Percentiles rank a stretch among this genome's conserved stretches.
phyloP scores from a whole-genome alignment of 2,113 vertebrate species.

The Ctenodactylus gundi region DNA sequence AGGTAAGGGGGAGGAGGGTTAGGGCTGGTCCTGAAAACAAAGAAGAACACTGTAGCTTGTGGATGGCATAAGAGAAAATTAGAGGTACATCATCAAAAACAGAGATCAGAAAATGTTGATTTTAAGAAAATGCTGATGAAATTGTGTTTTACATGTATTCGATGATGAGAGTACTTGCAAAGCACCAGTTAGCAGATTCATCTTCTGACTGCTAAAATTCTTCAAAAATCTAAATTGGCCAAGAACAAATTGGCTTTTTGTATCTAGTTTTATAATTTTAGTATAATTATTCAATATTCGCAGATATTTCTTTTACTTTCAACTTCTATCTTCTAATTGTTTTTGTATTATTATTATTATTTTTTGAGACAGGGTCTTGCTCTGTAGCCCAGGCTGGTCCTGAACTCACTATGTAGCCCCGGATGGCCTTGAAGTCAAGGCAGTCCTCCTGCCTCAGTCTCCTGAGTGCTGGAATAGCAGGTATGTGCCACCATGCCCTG shows the following conservation, averaged over 20 bases:
- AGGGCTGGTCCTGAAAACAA: background rate
- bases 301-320: background rate
- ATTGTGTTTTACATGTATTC: background rate
- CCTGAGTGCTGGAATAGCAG: no score
- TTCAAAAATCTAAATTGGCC: background rate
- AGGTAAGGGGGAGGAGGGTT: background rate
- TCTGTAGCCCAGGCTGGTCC: no score
- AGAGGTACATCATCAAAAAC: background rate
- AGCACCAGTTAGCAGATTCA: background rate
- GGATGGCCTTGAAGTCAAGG: no score
- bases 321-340: background rate
- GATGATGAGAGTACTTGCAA: background rate
- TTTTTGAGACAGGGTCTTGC: no score
- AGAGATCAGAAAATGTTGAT: background rate
- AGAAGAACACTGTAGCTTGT: background rate
- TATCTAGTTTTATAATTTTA: background rate
- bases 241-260: background rate
- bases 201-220: background rate
- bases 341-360: background rate
- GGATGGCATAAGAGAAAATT: background rate
- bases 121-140: background rate
- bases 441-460: no score
- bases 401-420: no score
- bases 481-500: no score
- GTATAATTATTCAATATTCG: background rate